Conservation (phyloP, 2,113 vertebrate genomes). For the Crotophaga sulcirostris region DNA sequence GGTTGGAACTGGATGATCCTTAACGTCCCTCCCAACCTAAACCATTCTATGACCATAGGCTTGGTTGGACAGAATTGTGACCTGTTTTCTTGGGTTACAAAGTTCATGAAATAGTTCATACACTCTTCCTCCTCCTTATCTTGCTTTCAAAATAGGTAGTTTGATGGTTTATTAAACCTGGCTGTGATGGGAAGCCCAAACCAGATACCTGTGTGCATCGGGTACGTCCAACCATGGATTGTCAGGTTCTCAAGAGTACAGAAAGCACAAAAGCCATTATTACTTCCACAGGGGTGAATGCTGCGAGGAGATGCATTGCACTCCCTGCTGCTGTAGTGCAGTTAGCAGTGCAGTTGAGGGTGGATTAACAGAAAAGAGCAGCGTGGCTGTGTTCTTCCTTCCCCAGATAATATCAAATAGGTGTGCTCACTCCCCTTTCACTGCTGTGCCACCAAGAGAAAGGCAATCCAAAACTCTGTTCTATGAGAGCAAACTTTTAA, state of each 20-base stretch:
- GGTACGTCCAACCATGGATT: neutral
- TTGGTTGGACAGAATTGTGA: slow-evolving; percentile 16
- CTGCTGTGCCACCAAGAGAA: neutral
- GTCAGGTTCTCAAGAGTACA: neutral
- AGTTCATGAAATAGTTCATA: neutral
- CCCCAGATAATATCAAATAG: neutral
- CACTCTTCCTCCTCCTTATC: neutral
- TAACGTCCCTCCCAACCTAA: too few relatives aligned
- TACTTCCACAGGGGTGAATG: neutral
- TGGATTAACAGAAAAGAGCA: neutral
- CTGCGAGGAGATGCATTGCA: neutral
- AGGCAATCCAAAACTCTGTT: neutral
- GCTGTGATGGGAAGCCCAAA: slow-evolving; percentile 9
- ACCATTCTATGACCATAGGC: neutral
- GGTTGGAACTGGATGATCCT: too few relatives aligned
- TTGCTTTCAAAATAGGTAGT: neutral
- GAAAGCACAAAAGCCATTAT: neutral
- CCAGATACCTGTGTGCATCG: neutral
- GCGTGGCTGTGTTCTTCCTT: neutral
- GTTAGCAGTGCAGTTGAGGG: accelerated
- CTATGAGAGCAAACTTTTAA: neutral
- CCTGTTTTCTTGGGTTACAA: slow-evolving; percentile 23
- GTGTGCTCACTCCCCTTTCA: neutral
- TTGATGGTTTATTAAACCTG: slow-evolving; percentile 7
- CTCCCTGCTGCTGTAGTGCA: neutral